Evolutionary conservation across 1,140 invertebrate genomes (phyloP), one percentile per base, ranked within the genome.

Genomic region (Armadillidium nasatum): DNA sequence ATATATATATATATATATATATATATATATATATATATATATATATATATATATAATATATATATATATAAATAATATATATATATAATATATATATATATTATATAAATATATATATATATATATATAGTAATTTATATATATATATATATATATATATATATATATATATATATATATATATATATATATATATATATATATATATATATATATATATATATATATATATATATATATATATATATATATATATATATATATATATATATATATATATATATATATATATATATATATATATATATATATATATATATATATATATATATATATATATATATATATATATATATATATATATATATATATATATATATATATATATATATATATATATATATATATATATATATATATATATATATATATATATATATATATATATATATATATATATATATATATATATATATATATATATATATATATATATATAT

Each of bases 1-100:
- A n/a, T n/a, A n/a, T n/a, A n/a, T n/a, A n/a, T n/a, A n/a, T n/a
- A n/a, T n/a, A n/a, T n/a, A n/a, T 33, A 33, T 7, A 66, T 66
- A 66, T 66, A 66, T 21, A 66, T 66, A 66, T 66, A 66, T 66
- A 66, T 66, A 66, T 66, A 66, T 21, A 66, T 66, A 66, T 66
- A 66, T 66, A 66, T 66, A 66, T 66, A 66, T 66, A 66, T 66
- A 66, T 66, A 66, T 66, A 66, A 66, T 66, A 66, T 66, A 66
- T 66, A 66, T 66, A 66, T 66, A 66, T 66, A 66, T 21, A 66
- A 3, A 66, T 66, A 66, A 66, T 66, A 66, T 66, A 66, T 66
- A 66, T 66, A 66, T 66, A 66, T 66, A 66, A 66, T 66, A 66
- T 66, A 66, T 66, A 66, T 66, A 66, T 66, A 66, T 66, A 66